These are phyloP conservation scores for Neoascia interrupta DNA, from an alignment of 2,888 invertebrate species.

Conservation along the genomic window DNA sequence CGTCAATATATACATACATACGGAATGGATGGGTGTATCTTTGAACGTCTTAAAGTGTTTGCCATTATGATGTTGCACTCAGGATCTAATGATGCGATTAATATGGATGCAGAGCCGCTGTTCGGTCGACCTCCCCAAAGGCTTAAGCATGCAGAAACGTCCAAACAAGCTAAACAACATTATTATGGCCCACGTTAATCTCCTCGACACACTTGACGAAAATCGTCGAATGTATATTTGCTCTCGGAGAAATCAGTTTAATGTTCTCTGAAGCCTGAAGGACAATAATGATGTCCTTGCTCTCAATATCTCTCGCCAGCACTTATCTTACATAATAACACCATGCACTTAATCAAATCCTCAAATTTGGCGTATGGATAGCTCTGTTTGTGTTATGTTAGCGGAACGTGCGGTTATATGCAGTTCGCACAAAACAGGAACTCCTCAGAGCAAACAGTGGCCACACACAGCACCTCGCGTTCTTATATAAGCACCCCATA, in stretches of 20 bases:
- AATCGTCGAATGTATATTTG: slow-evolving; percentile 29
- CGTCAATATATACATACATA: no score
- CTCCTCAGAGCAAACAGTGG: neutral
- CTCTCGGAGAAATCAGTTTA: slow-evolving; percentile 12
- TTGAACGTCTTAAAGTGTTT: no score
- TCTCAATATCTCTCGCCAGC: slow-evolving; percentile 6
- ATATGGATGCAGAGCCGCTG: slow-evolving; percentile 40
- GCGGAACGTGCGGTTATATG: neutral
- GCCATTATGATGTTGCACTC: no score
- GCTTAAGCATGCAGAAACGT: slow-evolving; percentile 22
- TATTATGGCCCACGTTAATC: slow-evolving; percentile 24
- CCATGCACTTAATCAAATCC: slow-evolving; percentile 58
- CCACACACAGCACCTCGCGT: no score
- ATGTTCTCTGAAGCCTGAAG: slow-evolving; percentile 16
- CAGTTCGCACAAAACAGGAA: slow-evolving; percentile 8
- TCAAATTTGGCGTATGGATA: slow-evolving; percentile 43
- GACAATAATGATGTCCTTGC: slow-evolving; percentile 24
- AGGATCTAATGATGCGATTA: slow-evolving; percentile 59
- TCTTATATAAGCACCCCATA: slow-evolving; percentile 28
- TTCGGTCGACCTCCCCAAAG: slow-evolving; percentile 8
- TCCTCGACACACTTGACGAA: neutral
- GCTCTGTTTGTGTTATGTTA: neutral
- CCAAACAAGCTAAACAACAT: slow-evolving; percentile 49
- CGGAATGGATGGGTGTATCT: no score
- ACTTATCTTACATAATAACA: slow-evolving; percentile 18